phyloP scores from a whole-genome alignment of 2,797 vertebrate genomes.

The Chloroceryle amazona region DNA sequence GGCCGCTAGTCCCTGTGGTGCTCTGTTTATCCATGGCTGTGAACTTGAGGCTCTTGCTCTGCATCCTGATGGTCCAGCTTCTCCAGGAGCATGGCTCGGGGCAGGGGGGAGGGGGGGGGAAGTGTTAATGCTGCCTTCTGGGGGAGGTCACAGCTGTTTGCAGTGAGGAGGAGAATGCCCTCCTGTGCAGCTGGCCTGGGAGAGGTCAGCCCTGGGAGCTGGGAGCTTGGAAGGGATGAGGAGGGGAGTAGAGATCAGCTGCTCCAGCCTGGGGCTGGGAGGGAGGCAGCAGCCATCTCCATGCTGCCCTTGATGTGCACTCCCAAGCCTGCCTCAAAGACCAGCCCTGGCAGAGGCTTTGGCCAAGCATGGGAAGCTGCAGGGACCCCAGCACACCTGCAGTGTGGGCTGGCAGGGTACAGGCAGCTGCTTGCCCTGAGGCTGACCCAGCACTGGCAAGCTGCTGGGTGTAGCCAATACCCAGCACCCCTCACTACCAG shows the following conservation, averaged over 20 bases:
- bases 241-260: background rate
- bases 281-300: background rate
- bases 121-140: background rate
- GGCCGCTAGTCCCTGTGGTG: background rate
- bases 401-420: background rate
- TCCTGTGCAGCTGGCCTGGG: constrained; percentile 38
- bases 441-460: accelerated
- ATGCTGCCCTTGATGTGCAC: background rate
- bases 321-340: background rate
- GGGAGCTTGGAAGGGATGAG: background rate
- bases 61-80: background rate
- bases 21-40: background rate
- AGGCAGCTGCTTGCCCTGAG: background rate
- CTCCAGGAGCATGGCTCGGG: accelerated
- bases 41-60: background rate
- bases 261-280: background rate
- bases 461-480: background rate
- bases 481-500: background rate
- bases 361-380: background rate
- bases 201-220: constrained; percentile 41
- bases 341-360: background rate
- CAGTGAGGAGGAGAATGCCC: constrained; percentile 40
- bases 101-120: background rate
- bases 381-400: accelerated
- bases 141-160: constrained; percentile 40